Evolutionary conservation across 2,113 vertebrate genomes (phyloP), one percentile per base, ranked within the genome.

Genomic region (Leptobrachium ailaonicum): DNA sequence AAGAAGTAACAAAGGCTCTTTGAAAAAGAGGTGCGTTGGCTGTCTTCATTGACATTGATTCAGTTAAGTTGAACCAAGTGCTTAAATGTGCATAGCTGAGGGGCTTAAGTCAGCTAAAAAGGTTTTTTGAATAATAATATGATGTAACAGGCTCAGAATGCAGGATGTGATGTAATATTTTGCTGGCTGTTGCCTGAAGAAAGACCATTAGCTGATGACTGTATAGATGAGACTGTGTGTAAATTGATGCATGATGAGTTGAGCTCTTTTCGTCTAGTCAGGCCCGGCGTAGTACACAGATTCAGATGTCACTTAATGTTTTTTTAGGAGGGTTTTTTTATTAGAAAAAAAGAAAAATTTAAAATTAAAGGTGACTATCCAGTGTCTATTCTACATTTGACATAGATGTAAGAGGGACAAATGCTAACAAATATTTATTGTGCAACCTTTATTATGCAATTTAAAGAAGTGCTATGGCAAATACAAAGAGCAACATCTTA

Each of bases 101-200:
- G 13, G 6, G 56, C 56, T 12, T 60, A 8, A 3, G 56, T 10
- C 10, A 14, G 56, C 10, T 60, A 60, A 60, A 60, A 60, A 60
- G 56, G 56, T 13, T 60, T 13, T 60, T 64, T 64, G 62, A 40
- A 64, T 32, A 20, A 4, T 20, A 64, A 64, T 64, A 32, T 64
- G 32, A 64, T 64, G 62, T 64, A 32, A 64, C 9, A 60, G 13
- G 56, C 3, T 60, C 56, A 60, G 11, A 11, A 3, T 60, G 56
- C 20, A 64, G 62, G 62, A 64, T 64, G 32, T 64, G 62, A 64
- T 64, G 62, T 40, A 64, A 64, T 10, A 64, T 40, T 64, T 32
- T 64, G 56, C 9, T 13, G 56, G 11, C 56, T 60, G 10, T 60
- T 60, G 56, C 56, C 56, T 60, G 56, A 60, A 60, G 13, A 60